Evolutionary conservation across 2,113 vertebrate genomes (phyloP), one percentile per base, ranked within the genome.

Genomic region (Hucho hucho): DNA sequence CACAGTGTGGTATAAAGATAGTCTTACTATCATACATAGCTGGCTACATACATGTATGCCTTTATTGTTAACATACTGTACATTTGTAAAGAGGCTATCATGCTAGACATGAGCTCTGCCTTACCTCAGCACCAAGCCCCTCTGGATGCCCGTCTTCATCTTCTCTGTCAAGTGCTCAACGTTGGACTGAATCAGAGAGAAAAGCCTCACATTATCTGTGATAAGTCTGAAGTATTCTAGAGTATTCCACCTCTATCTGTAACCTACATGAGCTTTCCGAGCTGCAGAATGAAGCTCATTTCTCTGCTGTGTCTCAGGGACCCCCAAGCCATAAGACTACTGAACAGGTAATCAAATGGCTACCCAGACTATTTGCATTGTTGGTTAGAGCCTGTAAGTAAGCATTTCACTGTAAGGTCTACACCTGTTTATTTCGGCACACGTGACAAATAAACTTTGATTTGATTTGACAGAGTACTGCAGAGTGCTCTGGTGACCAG

Each of bases 131-230:
- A 99, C 94, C 3, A 99, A 93, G 37, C 98, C 97, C 87, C 97
- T 93, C 84, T 99, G 97, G 82, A 99, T 97, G 80, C 89, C 93
- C n/a, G 95, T 97, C 92, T 99, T 98, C 97, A 99, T 99, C 89
- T 99, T 99, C 87, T 95, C 92, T 1, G 95, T 97, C 88, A 99
- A 89, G 85, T 98, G 98, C 75, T 96, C 95, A 61, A 99, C 98
- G 0, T 98, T 99, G 75, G 95, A 85, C 98, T 67, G 65, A 18
- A 37, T 16, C 28, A 20, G 65, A 20, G 18, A 37, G 65, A 18
- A 28, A 0, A 65, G 16, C 64, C 25, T 65, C 26, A 14, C 26
- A 29, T 29, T 5, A 65, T 25, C 63, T 64, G 24, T 4, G 47
- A 49, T 89, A 84, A 46, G 81, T 88, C 75, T 32, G 0, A 78